Evolutionary conservation across 1,140 invertebrate species (phyloP), one percentile per base, ranked within the genome.

Genomic region (Drosophila kepulauana): DNA sequence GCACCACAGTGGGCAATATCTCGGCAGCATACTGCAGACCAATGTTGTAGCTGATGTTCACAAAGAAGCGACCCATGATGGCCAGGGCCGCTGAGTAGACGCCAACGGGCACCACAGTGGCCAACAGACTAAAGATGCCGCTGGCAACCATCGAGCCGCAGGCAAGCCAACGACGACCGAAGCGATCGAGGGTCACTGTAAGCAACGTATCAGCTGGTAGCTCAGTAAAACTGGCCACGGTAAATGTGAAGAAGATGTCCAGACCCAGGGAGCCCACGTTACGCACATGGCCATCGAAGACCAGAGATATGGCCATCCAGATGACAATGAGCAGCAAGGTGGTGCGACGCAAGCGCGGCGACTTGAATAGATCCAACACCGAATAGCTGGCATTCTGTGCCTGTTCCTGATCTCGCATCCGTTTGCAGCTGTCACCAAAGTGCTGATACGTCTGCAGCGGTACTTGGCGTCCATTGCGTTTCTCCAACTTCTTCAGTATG

Each of bases 21-120:
- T 98, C 97, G 0, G 97, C 97, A 0, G 97, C 97, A 92, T 97
- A 98, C 81, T 98, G 97, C 1, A 98, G 93, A 0, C 97, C 97
- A 70, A 98, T 97, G 91, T 98, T 98, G 91, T 97, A 98, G 0
- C 97, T 96, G 20, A 97, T 97, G 80, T 98, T 98, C 3, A 98
- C 95, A 65, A 95, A 95, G 79, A 98, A 97, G 15, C 97, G 93
- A 1, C 97, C 97, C 57, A 97, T 93, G 71, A 98, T 97, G 5
- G 97, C 97, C 45, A 97, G 82, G 0, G 95, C 93, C 0, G 96
- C 96, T 61, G 96, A 95, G 10, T 95, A 95, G 16, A 95, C 94
- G 62, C 95, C 96, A 41, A 94, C 85, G 2, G 96, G 96, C 2
- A 96, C 95, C 48, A 94, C 93, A 1, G 95, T 95, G 33, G 97